Percentiles rank a stretch among this genome's conserved stretches.
These are phyloP conservation scores for Rhyzopertha dominica DNA, from an alignment of 1,140 invertebrate species.

Conservation along the genomic window DNA sequence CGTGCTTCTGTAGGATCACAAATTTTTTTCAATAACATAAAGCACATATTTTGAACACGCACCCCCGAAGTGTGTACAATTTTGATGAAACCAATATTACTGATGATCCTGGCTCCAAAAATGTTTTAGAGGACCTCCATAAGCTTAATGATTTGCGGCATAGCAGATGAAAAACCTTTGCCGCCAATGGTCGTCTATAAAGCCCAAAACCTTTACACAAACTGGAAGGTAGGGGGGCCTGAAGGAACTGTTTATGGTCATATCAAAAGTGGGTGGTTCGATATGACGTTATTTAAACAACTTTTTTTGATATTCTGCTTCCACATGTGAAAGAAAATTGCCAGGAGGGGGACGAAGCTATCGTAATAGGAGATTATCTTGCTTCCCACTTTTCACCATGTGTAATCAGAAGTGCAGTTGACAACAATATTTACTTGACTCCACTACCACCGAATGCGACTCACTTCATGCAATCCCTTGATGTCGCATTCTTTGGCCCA, in stretches of 20 bases:
- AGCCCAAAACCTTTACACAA: slow-evolving; percentile 28
- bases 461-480: slow-evolving; percentile 45
- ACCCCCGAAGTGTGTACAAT: too few relatives aligned
- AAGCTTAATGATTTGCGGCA: slow-evolving; percentile 37
- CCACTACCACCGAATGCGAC: slow-evolving; percentile 45
- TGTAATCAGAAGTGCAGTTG: slow-evolving; percentile 35
- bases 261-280: slow-evolving; percentile 33
- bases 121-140: too few relatives aligned
- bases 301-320: slow-evolving; percentile 31
- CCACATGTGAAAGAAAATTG: slow-evolving; percentile 21
- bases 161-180: slow-evolving; percentile 24
- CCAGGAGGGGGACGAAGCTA: slow-evolving; percentile 31
- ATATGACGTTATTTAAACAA: slow-evolving; percentile 34
- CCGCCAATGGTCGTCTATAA: slow-evolving; percentile 36
- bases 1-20: too few relatives aligned
- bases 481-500: slow-evolving; percentile 42
- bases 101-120: too few relatives aligned
- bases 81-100: too few relatives aligned
- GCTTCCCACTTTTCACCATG: slow-evolving; percentile 37
- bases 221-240: slow-evolving; percentile 32
- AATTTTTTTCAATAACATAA: too few relatives aligned
- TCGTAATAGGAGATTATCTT: slow-evolving; percentile 45
- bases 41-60: too few relatives aligned
- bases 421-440: slow-evolving; percentile 36
- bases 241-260: slow-evolving; percentile 24